Conservation (phyloP, 2,888 invertebrate genomes). For the Melieria crassipennis region DNA sequence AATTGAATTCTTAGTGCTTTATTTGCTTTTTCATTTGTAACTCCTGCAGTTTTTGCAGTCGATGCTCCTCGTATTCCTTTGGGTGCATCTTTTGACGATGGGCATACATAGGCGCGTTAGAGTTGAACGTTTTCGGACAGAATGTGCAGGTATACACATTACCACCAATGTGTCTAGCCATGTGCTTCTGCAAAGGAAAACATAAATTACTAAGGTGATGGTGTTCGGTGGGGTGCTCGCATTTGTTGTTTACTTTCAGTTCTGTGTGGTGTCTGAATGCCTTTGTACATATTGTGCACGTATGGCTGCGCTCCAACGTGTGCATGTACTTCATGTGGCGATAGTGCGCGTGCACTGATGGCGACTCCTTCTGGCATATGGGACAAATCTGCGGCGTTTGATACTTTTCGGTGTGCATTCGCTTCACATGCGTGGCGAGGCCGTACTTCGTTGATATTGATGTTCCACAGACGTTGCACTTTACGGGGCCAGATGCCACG, state of each 20-base stretch:
- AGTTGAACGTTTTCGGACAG: constrained; percentile 60
- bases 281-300: constrained; percentile 62
- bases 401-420: constrained; percentile 54
- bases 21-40: no score
- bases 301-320: constrained; percentile 55
- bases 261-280: constrained; percentile 48
- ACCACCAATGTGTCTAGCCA: constrained; percentile 60
- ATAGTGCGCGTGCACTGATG: constrained; percentile 54
- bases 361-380: constrained; percentile 57
- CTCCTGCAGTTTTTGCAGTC: neutral
- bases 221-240: neutral
- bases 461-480: constrained; percentile 59
- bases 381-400: constrained; percentile 53
- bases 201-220: constrained; percentile 25
- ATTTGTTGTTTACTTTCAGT: constrained; percentile 5
- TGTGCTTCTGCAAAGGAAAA: constrained; percentile 57
- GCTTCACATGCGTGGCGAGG: constrained; percentile 59
- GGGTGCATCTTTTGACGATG: constrained; percentile 61
- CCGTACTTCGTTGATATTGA: constrained; percentile 56
- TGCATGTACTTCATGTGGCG: constrained; percentile 60
- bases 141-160: constrained; percentile 58
- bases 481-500: constrained; percentile 49
- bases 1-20: no score
- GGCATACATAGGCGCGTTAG: constrained; percentile 60
- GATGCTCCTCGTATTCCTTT: constrained; percentile 53